These are phyloP conservation scores for Hyperoplus immaculatus DNA, from an alignment of 2,797 vertebrate genomes.

Conservation along the genomic window DNA sequence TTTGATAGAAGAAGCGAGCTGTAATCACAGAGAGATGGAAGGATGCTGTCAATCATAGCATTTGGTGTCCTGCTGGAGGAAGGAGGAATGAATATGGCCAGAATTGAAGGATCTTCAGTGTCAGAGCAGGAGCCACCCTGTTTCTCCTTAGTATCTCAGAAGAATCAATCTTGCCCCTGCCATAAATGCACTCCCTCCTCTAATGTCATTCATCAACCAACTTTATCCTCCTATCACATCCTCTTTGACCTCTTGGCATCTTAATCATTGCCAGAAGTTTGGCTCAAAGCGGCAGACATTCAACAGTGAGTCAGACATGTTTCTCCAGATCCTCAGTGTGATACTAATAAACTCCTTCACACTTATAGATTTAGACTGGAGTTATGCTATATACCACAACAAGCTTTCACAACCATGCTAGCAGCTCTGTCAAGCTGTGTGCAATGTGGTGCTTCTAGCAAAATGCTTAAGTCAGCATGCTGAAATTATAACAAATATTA, in stretches of 20 bases:
- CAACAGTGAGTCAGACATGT: slow-evolving; percentile 22
- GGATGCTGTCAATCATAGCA: slow-evolving; percentile 64
- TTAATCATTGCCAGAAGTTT: slow-evolving; percentile 63
- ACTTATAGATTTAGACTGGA: not conserved
- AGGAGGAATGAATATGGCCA: slow-evolving; percentile 31
- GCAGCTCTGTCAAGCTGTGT: not conserved
- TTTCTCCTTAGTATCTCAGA: slow-evolving; percentile 50
- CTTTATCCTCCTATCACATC: slow-evolving; percentile 60
- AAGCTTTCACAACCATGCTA: not conserved
- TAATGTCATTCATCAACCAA: slow-evolving; percentile 63
- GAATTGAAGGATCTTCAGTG: slow-evolving; percentile 66
- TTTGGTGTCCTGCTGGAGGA: slow-evolving; percentile 37
- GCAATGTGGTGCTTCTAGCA: not conserved
- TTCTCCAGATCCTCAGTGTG: slow-evolving; percentile 11
- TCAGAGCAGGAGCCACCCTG: slow-evolving; percentile 64
- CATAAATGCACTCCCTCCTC: slow-evolving; percentile 61
- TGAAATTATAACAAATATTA: not conserved
- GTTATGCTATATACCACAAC: not conserved
- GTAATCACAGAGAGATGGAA: slow-evolving; percentile 70
- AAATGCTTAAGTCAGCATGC: not conserved
- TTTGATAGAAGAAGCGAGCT: slow-evolving; percentile 63
- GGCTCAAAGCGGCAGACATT: slow-evolving; percentile 22
- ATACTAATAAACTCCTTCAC: slow-evolving; percentile 20
- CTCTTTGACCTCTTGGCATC: slow-evolving; percentile 63
- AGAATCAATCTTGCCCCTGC: slow-evolving; percentile 64